A percentile compares a stretch with the other conserved stretches of the same genome.
Conservation (phyloP, 2,888 invertebrate genomes). For the Dyspetes luteomarginatus region DNA sequence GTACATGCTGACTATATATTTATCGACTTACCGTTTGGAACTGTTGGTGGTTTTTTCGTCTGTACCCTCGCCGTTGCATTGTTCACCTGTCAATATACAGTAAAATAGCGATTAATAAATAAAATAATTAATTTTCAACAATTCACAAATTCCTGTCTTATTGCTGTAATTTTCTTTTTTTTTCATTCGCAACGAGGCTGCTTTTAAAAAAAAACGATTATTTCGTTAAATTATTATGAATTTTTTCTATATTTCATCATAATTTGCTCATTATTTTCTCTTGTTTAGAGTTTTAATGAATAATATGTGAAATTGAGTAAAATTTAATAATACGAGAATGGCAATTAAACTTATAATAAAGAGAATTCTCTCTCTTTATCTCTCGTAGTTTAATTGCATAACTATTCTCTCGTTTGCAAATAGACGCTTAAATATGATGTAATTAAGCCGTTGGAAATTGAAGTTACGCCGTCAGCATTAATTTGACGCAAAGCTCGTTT, state of each 20-base stretch:
- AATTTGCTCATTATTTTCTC: too few species aligned
- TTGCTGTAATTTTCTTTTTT: neutral
- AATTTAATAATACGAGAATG: neutral
- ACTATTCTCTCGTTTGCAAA: conserved; percentile 23
- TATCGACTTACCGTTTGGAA: conserved; percentile 92
- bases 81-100: conserved; percentile 92
- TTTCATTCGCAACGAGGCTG: neutral
- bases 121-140: conserved; percentile 12
- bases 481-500: conserved; percentile 28
- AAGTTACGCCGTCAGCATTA: conserved; percentile 46
- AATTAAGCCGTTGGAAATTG: conserved; percentile 57
- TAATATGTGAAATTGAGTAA: neutral
- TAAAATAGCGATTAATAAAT: conserved; percentile 55
- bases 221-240: neutral
- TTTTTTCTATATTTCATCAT: neutral
- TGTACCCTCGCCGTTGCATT: conserved; percentile 99
- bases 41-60: conserved; percentile 97
- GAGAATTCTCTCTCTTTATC: neutral
- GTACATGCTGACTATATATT: neutral
- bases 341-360: conserved; percentile 48
- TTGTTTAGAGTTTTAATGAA: neutral
- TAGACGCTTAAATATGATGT: conserved; percentile 47
- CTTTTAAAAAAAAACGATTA: neutral
- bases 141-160: conserved; percentile 3
- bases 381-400: neutral